A percentile compares a stretch with the other conserved stretches of the same genome.
These are phyloP conservation scores for Bambusicola thoracicus DNA, from an alignment of 2,113 vertebrate species.

Conservation along the genomic window DNA sequence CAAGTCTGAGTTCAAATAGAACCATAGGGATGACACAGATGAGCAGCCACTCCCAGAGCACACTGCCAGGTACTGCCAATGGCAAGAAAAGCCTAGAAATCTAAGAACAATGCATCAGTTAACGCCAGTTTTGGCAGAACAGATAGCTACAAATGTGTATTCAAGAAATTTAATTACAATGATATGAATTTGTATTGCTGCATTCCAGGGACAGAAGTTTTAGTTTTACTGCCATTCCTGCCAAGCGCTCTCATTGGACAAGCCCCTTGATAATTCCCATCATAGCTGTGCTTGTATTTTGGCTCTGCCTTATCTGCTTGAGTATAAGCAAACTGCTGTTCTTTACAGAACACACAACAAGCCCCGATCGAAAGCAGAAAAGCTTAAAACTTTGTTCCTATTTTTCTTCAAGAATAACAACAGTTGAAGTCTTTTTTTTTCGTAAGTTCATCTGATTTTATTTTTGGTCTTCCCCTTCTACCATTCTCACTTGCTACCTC, in stretches of 20 bases:
- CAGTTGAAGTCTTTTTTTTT: not conserved
- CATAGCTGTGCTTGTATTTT: not conserved
- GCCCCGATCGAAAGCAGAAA: not conserved
- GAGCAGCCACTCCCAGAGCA: not conserved
- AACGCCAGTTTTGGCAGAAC: not conserved
- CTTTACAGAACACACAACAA: not conserved
- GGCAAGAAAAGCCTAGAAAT: not conserved
- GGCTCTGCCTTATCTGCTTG: not conserved
- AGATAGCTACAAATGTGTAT: not conserved
- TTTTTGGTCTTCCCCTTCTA: not conserved
- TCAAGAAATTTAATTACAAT: not conserved
- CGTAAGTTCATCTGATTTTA: rapidly evolving
- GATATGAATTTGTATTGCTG: not conserved
- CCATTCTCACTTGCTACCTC: not conserved
- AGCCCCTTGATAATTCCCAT: not conserved
- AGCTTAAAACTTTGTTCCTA: not conserved
- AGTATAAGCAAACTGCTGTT: not conserved
- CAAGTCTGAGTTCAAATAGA: not conserved
- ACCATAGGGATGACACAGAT: not conserved
- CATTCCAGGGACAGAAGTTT: not conserved
- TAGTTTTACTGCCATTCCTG: not conserved
- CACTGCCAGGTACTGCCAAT: not conserved
- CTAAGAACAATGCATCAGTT: rapidly evolving
- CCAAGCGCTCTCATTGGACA: not conserved
- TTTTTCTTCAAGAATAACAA: not conserved